A percentile compares a stretch with the other conserved stretches of the same genome.
Conservation (phyloP, 1,140 invertebrate species). For the Geopemphigus sp. region DNA sequence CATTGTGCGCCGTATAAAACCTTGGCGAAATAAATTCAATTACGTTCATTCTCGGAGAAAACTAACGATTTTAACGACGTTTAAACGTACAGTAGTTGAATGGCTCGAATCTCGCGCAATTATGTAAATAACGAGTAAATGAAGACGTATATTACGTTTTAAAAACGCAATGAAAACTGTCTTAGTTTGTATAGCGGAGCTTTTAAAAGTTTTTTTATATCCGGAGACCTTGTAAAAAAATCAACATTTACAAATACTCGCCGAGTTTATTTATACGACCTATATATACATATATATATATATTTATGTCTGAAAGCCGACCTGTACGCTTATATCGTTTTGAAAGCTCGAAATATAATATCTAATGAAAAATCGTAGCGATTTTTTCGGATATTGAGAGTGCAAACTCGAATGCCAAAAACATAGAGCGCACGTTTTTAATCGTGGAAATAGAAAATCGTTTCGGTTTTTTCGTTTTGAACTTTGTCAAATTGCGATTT, state of each 20-base stretch:
- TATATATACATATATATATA: neutral
- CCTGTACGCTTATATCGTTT: neutral
- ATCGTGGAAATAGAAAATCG: no score
- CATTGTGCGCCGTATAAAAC: no score
- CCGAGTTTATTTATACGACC: neutral
- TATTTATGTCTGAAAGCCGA: neutral
- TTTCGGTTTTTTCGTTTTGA: no score
- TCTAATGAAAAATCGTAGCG: neutral
- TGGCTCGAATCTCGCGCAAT: neutral
- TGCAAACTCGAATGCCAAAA: neutral
- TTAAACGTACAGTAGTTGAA: neutral
- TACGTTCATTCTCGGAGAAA: neutral
- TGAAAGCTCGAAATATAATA: neutral
- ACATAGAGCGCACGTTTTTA: no score
- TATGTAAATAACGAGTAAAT: constrained; percentile 9
- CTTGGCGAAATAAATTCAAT: neutral
- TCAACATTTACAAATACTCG: neutral
- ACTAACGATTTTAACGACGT: constrained; percentile 5
- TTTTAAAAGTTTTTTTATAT: constrained; percentile 6
- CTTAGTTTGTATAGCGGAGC: neutral
- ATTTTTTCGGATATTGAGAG: neutral
- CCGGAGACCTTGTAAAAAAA: neutral
- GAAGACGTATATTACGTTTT: neutral
- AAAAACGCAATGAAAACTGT: constrained; percentile 6
- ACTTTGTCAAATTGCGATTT: no score